phyloP scores from a whole-genome alignment of 1,140 invertebrate species.

The Coptotermes formosanus region DNA sequence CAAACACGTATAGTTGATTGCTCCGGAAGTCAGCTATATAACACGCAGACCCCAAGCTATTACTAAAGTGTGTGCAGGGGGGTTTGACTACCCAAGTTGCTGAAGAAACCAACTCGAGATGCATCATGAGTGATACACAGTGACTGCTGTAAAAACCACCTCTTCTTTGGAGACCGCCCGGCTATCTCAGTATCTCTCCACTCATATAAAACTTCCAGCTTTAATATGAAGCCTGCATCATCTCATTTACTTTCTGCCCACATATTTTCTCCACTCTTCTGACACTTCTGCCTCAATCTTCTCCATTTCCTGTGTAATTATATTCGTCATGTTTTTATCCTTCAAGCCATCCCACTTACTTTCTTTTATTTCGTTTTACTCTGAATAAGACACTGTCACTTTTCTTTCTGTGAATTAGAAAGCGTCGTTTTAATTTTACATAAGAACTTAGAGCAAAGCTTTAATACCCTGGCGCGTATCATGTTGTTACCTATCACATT shows the following conservation, averaged over 20 bases:
- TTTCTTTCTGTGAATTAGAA: neutral
- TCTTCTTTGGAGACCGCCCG: no score
- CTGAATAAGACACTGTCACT: neutral
- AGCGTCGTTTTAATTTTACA: neutral
- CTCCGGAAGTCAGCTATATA: neutral
- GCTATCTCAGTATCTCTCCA: no score
- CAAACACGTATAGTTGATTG: neutral
- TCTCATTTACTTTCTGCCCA: neutral
- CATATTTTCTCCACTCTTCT: neutral
- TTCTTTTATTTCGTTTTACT: neutral
- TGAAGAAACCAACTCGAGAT: neutral
- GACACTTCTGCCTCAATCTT: neutral
- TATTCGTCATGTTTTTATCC: neutral
- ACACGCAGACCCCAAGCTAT: neutral
- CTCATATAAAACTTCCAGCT: neutral
- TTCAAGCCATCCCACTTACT: neutral
- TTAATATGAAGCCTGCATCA: neutral
- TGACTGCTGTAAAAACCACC: neutral
- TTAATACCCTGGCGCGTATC: no score
- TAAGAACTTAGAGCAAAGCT: neutral
- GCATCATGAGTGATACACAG: neutral
- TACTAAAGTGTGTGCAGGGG: neutral
- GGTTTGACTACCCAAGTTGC: no score
- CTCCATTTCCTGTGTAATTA: slow-evolving; percentile 1
- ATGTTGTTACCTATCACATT: no score